phyloP scores from a whole-genome alignment of 2,888 invertebrate genomes.

The Folsomia candida region DNA sequence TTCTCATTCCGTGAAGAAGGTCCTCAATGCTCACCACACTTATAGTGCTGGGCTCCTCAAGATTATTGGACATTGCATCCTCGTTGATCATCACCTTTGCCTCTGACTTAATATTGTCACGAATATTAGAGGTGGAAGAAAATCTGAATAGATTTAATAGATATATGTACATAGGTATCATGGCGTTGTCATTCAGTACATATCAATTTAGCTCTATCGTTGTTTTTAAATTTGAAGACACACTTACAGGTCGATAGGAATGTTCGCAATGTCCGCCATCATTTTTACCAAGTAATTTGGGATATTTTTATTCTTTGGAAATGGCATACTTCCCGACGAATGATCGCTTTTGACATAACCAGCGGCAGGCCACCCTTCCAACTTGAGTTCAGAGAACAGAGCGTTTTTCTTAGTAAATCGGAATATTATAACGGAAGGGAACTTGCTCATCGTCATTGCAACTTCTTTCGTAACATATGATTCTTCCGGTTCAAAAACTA shows the following conservation, averaged over 20 bases:
- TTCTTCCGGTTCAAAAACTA: slow-evolving; percentile 64
- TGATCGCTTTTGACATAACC: slow-evolving; percentile 32
- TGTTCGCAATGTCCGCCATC: neutral
- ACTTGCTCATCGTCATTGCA: slow-evolving; percentile 55
- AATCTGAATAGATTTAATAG: neutral
- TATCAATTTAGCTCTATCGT: too few relatives aligned
- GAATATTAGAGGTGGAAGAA: neutral
- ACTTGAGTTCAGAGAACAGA: slow-evolving; percentile 32
- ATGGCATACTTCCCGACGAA: slow-evolving; percentile 22
- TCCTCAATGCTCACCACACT: slow-evolving; percentile 79
- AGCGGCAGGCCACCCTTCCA: slow-evolving; percentile 47
- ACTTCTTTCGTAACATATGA: slow-evolving; percentile 66
- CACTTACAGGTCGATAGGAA: slow-evolving; percentile 6
- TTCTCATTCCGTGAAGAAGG: slow-evolving; percentile 80
- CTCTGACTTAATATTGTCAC: slow-evolving; percentile 6
- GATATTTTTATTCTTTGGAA: slow-evolving; percentile 37
- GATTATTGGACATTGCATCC: slow-evolving; percentile 20
- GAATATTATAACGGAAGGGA: slow-evolving; percentile 29
- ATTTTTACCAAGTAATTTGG: slow-evolving; percentile 12
- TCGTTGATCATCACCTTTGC: slow-evolving; percentile 4
- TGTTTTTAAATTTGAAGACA: neutral
- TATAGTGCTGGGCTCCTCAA: slow-evolving; percentile 26
- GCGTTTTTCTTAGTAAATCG: slow-evolving; percentile 38
- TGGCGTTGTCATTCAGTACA: neutral
- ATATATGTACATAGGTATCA: neutral